Evolutionary conservation across 2,113 vertebrate species (phyloP), one percentile per base, ranked within the genome.

Genomic region (Paramormyrops kingsleyae): DNA sequence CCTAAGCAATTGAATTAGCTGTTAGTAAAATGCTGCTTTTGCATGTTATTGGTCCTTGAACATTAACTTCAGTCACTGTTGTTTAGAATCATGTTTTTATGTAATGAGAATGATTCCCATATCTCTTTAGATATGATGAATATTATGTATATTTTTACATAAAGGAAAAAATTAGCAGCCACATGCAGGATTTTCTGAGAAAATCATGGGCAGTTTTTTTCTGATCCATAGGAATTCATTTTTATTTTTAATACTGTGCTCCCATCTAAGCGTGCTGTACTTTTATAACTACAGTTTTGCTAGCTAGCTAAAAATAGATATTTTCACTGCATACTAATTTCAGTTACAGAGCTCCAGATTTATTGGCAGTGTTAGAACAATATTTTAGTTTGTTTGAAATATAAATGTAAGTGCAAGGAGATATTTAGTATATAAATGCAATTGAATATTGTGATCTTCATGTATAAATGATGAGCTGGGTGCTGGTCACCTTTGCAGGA

Each of bases 401-500:
- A 27, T 77, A 77, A 77, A 77, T 77, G 70, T 77, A 31, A 80
- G 31, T 42, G 35, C 15, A 19, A 39, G 3, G 10, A 77, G 35
- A 80, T 42, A 19, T 80, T 80, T 80, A 80, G 15, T 42, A 19
- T 39, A 39, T 77, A 77, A 77, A 77, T 31, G 15, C 10, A 12
- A 83, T 17, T 83, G 17, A 46, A 47, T 83, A 21, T 84, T n/a
- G 15, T 47, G 44, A 21, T 84, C 8, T n/a, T 46, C 21, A 46
- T 53, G 27, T 52, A 31, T 35, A 56, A 44, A 80, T 83, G 19
- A 21, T 62, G 5, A 35, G 49, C 19, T 9, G 35, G 42, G 50
- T 53, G 39, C 24, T 66, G 47, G 10, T 47, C 5, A 35, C 90
- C 35, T 91, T 94, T 93, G 86, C 93, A 99, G 98, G 99, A 99